Conservation (phyloP, 2,113 vertebrate genomes). For the Phalacrocorax aristotelis region DNA sequence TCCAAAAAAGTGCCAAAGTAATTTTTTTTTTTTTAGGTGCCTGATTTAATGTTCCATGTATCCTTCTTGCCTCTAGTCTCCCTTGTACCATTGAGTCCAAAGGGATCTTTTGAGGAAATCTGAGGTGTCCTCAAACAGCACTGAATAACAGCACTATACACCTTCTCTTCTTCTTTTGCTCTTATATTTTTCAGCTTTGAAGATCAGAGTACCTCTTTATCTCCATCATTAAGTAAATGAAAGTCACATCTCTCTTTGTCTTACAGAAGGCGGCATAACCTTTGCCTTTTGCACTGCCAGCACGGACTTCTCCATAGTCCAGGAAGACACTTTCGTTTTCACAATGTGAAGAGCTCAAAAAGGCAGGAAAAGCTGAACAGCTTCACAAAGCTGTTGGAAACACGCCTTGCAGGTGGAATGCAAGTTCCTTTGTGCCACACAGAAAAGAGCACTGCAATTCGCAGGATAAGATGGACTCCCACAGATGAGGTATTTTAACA, state of each 20-base stretch:
- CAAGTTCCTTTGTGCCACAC: fast-evolving
- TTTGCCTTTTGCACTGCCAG: neutral
- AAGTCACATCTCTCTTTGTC: neutral
- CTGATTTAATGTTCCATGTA: neutral
- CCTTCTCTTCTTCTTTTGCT: neutral
- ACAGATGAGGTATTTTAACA: neutral
- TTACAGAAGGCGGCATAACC: neutral
- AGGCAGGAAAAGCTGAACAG: neutral
- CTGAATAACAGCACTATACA: neutral
- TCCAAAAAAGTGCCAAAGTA: neutral
- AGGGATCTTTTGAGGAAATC: neutral
- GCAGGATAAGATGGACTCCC: neutral
- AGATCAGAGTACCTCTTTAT: neutral
- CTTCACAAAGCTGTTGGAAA: neutral
- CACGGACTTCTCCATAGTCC: neutral
- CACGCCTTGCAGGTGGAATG: neutral
- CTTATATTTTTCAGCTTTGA: neutral
- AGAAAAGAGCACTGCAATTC: neutral
- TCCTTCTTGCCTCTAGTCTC: neutral
- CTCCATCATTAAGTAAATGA: neutral
- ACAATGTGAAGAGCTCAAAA: neutral
- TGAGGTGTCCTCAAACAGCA: neutral
- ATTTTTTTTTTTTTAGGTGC: neutral
- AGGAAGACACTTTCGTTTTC: neutral
- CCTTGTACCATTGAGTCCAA: neutral